Conservation (phyloP, 2,797 vertebrate species). For the Antrozous pallidus region DNA sequence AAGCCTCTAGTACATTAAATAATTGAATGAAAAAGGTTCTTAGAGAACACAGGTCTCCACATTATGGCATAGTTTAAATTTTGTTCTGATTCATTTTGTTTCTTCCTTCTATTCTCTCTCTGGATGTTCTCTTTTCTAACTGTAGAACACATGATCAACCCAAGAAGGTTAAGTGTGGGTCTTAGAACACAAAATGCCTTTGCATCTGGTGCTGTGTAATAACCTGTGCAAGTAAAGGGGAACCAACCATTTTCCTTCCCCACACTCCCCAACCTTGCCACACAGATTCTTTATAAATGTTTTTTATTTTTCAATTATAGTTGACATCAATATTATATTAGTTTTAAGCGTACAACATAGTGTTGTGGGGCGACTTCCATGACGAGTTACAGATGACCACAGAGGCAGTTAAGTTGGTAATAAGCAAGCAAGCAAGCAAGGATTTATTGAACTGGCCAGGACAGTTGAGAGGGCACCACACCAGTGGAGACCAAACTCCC, state of each 20-base stretch:
- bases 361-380: too few species aligned
- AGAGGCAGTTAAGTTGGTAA: too few species aligned
- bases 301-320: background rate
- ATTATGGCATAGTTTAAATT: background rate
- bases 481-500: too few species aligned
- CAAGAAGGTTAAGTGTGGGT: background rate
- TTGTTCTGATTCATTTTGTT: background rate
- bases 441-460: too few species aligned
- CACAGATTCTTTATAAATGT: background rate
- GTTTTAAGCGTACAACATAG: background rate
- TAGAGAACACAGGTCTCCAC: background rate
- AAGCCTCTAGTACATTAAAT: background rate
- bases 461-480: too few species aligned
- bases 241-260: background rate
- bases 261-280: fast-evolving
- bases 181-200: background rate
- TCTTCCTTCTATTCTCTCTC: background rate
- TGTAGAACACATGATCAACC: background rate
- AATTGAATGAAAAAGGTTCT: background rate
- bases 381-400: too few species aligned
- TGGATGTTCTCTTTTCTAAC: background rate
- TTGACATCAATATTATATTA: background rate
- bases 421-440: too few species aligned
- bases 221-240: background rate
- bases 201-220: background rate